Conservation (phyloP, 2,113 vertebrate species). For the Ammodytes dubius region DNA sequence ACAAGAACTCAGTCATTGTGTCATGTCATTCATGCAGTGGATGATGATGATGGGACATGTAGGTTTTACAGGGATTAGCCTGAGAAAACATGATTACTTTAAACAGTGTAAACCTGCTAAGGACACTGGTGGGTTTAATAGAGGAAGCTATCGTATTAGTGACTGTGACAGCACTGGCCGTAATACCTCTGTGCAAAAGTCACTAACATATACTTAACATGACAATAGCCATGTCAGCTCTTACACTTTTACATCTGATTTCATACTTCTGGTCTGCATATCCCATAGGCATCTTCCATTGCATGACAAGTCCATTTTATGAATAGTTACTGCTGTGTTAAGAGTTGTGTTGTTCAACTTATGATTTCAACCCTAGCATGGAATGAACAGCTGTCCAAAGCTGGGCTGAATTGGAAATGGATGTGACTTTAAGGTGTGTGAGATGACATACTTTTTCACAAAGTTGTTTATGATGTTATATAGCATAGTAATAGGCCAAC, state of each 20-base stretch:
- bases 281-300: neutral
- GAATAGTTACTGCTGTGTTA: neutral
- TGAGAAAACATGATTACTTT: slow-evolving; percentile 65
- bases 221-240: neutral
- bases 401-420: neutral
- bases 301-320: neutral
- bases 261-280: no score
- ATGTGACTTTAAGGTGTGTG: neutral
- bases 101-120: slow-evolving; percentile 50
- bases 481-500: neutral
- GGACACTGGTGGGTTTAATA: slow-evolving; percentile 17
- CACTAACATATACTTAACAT: neutral
- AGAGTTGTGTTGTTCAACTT: neutral
- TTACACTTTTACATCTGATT: neutral
- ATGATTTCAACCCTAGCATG: neutral
- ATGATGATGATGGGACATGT: slow-evolving; percentile 63
- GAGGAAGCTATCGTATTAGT: neutral
- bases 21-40: slow-evolving; percentile 65
- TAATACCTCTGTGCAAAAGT: neutral
- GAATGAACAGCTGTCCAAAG: neutral
- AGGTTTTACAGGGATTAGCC: slow-evolving; percentile 72
- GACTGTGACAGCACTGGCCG: neutral
- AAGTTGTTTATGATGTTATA: neutral
- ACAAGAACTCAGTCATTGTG: slow-evolving; percentile 77
- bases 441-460: neutral